Percentiles rank a stretch among this genome's conserved stretches.
Conservation (phyloP, 2,888 invertebrate species). For the Himalopsyche japonica region DNA sequence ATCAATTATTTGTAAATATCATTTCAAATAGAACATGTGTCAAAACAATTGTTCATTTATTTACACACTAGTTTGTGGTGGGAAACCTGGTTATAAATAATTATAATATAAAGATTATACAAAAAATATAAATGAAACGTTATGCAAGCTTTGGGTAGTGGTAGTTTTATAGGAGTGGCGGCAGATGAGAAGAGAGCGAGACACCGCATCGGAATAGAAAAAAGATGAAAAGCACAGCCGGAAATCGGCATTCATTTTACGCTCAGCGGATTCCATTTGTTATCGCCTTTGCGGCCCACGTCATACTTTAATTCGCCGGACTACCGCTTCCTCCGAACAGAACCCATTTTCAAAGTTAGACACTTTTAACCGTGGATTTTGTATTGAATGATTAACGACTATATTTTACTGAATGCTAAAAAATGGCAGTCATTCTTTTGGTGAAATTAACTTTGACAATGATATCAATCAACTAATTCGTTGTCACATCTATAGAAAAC, state of each 20-base stretch:
- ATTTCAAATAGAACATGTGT: too few species aligned
- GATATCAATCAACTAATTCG: background rate
- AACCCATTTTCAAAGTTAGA: constrained; percentile 3
- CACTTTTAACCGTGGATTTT: constrained; percentile 4
- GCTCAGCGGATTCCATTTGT: constrained; percentile 35
- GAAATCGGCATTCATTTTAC: constrained; percentile 38
- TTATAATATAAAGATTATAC: too few species aligned
- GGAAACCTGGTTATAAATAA: too few species aligned
- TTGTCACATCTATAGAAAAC: background rate
- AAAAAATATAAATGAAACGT: background rate
- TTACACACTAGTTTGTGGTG: too few species aligned
- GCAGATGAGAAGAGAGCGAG: background rate
- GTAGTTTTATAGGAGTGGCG: background rate
- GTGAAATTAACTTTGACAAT: background rate
- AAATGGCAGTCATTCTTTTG: constrained; percentile 2
- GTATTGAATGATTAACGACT: constrained; percentile 6
- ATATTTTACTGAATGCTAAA: background rate
- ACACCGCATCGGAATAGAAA: background rate
- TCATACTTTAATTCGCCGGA: background rate
- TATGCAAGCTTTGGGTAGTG: background rate
- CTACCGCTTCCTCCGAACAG: background rate
- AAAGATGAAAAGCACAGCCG: constrained; percentile 15
- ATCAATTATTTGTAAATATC: too few species aligned
- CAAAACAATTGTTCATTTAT: too few species aligned
- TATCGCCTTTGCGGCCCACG: constrained; percentile 27